These are phyloP conservation scores for Notodonta dromedarius DNA, from an alignment of 2,888 invertebrate genomes.

Conservation along the genomic window DNA sequence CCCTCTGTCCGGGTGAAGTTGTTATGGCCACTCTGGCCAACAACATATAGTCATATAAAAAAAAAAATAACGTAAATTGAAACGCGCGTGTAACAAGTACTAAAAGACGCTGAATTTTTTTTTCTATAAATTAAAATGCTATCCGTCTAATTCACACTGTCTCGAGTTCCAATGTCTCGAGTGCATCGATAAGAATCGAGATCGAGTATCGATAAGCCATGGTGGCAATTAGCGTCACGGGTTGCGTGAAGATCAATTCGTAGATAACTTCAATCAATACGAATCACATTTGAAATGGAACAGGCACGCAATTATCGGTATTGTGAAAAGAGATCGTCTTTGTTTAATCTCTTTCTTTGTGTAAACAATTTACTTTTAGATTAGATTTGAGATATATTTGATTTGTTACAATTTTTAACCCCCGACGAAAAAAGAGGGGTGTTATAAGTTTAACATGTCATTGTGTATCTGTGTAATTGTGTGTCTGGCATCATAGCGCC, in stretches of 20 bases:
- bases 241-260: constrained; percentile 61
- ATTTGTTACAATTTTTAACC: too few relatives aligned
- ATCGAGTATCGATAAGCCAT: constrained; percentile 58
- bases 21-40: too few relatives aligned
- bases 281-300: constrained; percentile 52
- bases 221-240: constrained; percentile 73
- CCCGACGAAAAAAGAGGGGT: too few relatives aligned
- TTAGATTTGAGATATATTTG: too few relatives aligned
- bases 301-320: constrained; percentile 45
- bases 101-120: constrained; percentile 1
- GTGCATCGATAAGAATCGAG: constrained; percentile 52
- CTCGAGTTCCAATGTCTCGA: constrained; percentile 28
- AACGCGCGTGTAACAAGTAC: constrained; percentile 14
- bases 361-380: not conserved
- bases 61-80: constrained; percentile 27
- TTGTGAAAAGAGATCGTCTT: constrained; percentile 20
- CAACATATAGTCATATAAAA: too few relatives aligned
- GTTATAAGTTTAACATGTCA: too few relatives aligned
- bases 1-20: too few relatives aligned
- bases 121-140: constrained; percentile 24
- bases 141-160: constrained; percentile 37
- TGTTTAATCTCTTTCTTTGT: not conserved
- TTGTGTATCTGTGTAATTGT: too few relatives aligned
- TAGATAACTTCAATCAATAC: constrained; percentile 67
- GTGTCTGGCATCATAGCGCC: too few relatives aligned